Base-by-base conservation (phyloP, 2,888 invertebrate genomes). In the Cenopis cana region DNA sequence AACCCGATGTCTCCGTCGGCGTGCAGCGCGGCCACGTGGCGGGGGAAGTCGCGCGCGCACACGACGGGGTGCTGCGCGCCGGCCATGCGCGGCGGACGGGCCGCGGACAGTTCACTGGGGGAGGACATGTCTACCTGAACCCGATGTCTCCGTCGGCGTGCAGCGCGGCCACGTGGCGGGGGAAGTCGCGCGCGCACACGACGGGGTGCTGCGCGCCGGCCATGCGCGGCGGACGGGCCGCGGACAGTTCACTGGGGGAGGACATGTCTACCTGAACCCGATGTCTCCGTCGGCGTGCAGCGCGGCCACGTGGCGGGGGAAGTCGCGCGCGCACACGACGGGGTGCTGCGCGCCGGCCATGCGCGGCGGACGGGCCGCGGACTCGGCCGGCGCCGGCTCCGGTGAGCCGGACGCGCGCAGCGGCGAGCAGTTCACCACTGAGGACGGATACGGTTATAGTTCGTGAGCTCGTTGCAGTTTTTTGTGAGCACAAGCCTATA, bases 211-310 rank as follows among this genome's bases (percentile, higher is more conserved):
- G 38, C 38, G 38, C 38, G 38, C 38, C 38, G 10, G 38, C 38
- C 38, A 38, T 38, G 38, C 38, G 38, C 38, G 74, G 95, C 96
- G 52, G 95, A 96, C 90, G 95, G 82, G 77, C 17, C 89, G 89
- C 0, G 89, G 88, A 60, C 97, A 90, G 96, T 92, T 89, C 95
- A 98, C 91, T 95, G 97, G 24, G 4, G 93, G 97, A 97, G n/a
- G 12, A 14, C 10, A 20, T n/a, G 2, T 12, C 2, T 6, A 62
- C 29, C 11, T 62, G 29, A 38, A 38, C 10, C 38, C 38, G 38
- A 38, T 38, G 38, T 38, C 38, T 0, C 38, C 38, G 12, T 38
- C 38, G 4, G 38, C 38, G 38, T 38, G 38, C 3, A 38, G 3
- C 12, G 38, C 12, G 12, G 38, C 12, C 12, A 38, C 38, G 12